Conservation (phyloP, 2,113 vertebrate genomes). For the Balaeniceps rex region DNA sequence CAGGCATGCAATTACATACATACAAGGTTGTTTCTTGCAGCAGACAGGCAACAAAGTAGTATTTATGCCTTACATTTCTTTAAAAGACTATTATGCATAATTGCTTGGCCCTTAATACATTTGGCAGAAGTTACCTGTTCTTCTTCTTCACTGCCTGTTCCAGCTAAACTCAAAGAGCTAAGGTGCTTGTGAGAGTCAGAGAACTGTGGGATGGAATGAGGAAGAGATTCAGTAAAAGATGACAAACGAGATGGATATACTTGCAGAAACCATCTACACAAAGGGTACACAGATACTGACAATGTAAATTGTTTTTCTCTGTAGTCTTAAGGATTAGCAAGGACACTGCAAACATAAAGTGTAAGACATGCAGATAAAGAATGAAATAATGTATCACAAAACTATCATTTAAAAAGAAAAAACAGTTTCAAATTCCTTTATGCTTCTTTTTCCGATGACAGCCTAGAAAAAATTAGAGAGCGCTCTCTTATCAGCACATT, state of each 20-base stretch:
- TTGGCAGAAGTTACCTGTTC: slow-evolving; percentile 70
- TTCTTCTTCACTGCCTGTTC: slow-evolving; percentile 77
- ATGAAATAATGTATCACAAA: neutral
- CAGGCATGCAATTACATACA: neutral
- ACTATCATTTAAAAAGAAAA: neutral
- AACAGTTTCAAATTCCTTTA: neutral
- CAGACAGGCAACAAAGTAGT: neutral
- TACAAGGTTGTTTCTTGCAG: neutral
- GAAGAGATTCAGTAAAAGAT: slow-evolving; percentile 44
- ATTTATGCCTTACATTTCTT: neutral
- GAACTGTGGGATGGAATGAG: slow-evolving; percentile 61
- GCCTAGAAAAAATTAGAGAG: neutral
- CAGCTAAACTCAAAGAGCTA: slow-evolving; percentile 73
- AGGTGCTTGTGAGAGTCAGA: slow-evolving; percentile 65
- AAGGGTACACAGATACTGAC: neutral
- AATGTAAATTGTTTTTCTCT: neutral
- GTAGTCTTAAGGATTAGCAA: slow-evolving; percentile 6
- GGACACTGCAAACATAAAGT: slow-evolving; percentile 16
- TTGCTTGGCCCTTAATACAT: neutral
- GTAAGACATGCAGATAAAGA: slow-evolving; percentile 25
- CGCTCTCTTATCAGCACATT: neutral
- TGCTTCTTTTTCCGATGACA: neutral
- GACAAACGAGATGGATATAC: slow-evolving; percentile 11
- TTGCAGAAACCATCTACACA: neutral
- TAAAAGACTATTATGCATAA: neutral